A percentile compares a stretch with the other conserved stretches of the same genome.
Evolutionary conservation across 2,113 vertebrate species (phyloP).

Genomic region (Tenrec ecaudatus): DNA sequence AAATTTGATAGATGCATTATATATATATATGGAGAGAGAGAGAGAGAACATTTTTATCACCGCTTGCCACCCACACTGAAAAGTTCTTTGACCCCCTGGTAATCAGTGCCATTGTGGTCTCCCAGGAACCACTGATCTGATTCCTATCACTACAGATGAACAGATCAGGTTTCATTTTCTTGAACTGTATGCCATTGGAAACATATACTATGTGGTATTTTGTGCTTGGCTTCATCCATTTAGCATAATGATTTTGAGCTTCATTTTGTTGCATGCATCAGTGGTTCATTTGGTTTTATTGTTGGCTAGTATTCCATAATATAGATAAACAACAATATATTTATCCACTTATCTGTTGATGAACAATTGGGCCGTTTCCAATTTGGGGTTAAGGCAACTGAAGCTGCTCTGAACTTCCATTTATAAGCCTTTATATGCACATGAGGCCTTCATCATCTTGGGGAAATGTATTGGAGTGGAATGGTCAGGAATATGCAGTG

Average conservation of each 20-base stretch:
- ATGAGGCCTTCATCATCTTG: not conserved
- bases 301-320: not conserved
- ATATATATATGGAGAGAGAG: not conserved
- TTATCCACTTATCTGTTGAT: not conserved
- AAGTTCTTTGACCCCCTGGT: not conserved
- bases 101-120: not conserved
- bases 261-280: not conserved
- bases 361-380: not conserved
- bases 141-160: not conserved
- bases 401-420: not conserved
- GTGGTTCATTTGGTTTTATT: not conserved
- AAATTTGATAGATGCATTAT: too few relatives aligned
- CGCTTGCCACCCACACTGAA: not conserved
- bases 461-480: not conserved
- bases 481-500: not conserved
- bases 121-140: not conserved
- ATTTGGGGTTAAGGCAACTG: not conserved
- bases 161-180: not conserved
- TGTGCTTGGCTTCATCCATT: conserved; percentile 17
- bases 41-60: not conserved
- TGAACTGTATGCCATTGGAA: not conserved
- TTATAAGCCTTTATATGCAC: not conserved
- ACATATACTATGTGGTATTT: not conserved
- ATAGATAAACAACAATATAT: not conserved
- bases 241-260: not conserved